A percentile compares a stretch with the other conserved stretches of the same genome.
Evolutionary conservation across 2,113 vertebrate species (phyloP).

Genomic region (Gymnocephalus cernua): DNA sequence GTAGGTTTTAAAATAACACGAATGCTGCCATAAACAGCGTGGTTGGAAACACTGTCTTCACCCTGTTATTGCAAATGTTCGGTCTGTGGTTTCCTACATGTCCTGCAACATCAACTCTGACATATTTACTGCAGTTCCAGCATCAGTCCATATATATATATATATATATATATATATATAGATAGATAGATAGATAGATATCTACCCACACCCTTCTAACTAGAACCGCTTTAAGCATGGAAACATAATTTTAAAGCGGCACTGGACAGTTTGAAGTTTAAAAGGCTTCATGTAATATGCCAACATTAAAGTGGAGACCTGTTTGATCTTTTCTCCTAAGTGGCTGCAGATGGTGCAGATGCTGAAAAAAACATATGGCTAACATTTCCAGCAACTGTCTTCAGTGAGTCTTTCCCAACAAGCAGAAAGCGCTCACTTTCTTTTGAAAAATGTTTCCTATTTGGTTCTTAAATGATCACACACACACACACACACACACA

Average conservation of each 20-base stretch:
- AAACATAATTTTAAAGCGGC: background rate
- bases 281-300: background rate
- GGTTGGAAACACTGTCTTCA: background rate
- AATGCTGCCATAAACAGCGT: background rate
- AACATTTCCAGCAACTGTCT: fast-evolving
- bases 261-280: background rate
- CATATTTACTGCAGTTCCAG: background rate
- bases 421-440: background rate
- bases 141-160: no score
- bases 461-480: background rate
- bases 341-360: background rate
- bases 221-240: background rate
- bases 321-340: background rate
- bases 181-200: no score
- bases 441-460: background rate
- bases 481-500: no score
- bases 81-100: no score
- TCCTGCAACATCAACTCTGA: background rate
- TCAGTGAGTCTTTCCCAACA: conserved; percentile 30
- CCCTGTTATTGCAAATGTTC: background rate
- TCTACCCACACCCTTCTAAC: background rate
- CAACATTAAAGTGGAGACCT: background rate
- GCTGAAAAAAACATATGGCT: background rate
- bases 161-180: no score
- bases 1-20: background rate